phyloP scores from a whole-genome alignment of 2,888 invertebrate genomes.

The Phragmatobia fuliginosa region DNA sequence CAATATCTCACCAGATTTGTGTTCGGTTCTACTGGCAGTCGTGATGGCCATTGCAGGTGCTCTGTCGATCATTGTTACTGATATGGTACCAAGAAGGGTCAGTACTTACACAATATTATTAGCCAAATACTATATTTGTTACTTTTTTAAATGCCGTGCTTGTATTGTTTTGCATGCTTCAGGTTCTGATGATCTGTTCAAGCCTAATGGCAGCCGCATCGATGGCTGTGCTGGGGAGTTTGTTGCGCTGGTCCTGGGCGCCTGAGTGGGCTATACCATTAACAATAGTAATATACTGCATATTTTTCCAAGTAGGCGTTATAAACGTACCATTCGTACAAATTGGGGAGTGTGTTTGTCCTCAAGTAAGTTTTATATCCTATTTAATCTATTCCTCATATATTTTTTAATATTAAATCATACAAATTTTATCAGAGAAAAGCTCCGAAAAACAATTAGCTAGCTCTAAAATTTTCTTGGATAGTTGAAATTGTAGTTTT shows the following conservation, averaged over 20 bases:
- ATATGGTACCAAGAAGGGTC: conserved; percentile 83
- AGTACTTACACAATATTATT: conserved; percentile 22
- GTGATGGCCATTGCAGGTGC: conserved; percentile 78
- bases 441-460: background rate
- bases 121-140: background rate
- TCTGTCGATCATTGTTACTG: conserved; percentile 72
- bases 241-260: conserved; percentile 58
- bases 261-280: conserved; percentile 65
- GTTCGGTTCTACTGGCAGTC: conserved; percentile 83
- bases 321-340: conserved; percentile 61
- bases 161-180: conserved; percentile 17
- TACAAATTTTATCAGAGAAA: background rate
- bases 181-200: conserved; percentile 60
- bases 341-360: conserved; percentile 52
- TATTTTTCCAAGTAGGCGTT: conserved; percentile 62
- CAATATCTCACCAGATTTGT: conserved; percentile 71
- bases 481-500: too few species aligned
- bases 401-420: too few species aligned
- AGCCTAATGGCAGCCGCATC: conserved; percentile 44
- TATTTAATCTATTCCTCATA: background rate
- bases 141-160: background rate
- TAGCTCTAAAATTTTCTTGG: too few species aligned
- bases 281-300: conserved; percentile 59
- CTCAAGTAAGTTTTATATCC: conserved; percentile 51
- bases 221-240: conserved; percentile 50